These are phyloP conservation scores for Botrylloides violaceus DNA, from an alignment of 23 tunicate species.

Conservation along the genomic window DNA sequence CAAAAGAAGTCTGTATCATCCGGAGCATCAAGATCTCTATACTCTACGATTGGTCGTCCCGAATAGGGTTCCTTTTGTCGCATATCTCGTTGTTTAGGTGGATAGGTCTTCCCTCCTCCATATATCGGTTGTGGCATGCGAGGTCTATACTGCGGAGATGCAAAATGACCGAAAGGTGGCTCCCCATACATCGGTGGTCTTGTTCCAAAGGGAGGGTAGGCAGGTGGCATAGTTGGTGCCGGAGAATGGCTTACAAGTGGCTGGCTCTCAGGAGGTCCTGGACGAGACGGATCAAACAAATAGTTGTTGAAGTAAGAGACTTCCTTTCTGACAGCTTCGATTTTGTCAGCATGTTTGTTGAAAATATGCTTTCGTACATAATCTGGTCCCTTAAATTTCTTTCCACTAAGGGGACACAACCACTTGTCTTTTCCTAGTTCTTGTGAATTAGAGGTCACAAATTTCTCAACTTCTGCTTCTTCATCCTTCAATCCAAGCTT, in stretches of 20 bases:
- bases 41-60: constrained; percentile 67
- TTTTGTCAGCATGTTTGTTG: constrained; percentile 92
- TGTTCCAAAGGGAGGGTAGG: constrained; percentile 30
- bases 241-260: constrained; percentile 10
- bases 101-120: constrained; percentile 73
- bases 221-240: constrained; percentile 5
- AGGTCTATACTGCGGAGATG: constrained; percentile 74
- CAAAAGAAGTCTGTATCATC: constrained; percentile 89
- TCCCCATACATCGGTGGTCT: constrained; percentile 66
- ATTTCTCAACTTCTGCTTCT: constrained; percentile 93
- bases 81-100: constrained; percentile 61
- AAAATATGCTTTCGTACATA: constrained; percentile 94
- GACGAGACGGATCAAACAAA: constrained; percentile 87
- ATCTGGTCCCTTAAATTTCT: constrained; percentile 99
- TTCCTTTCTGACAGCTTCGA: constrained; percentile 85
- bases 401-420: constrained; percentile 98
- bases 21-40: constrained; percentile 98
- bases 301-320: constrained; percentile 92
- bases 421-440: constrained; percentile 95
- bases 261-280: constrained; percentile 79
- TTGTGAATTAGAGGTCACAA: constrained; percentile 84
- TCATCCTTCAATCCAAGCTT: constrained; percentile 85
- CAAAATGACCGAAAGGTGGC: constrained; percentile 50
- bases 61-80: constrained; percentile 35
- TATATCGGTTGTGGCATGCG: constrained; percentile 64